Percentiles rank a stretch among this genome's conserved stretches.
Conservation (phyloP, 2,113 vertebrate genomes). For the Pelobates fuscus region DNA sequence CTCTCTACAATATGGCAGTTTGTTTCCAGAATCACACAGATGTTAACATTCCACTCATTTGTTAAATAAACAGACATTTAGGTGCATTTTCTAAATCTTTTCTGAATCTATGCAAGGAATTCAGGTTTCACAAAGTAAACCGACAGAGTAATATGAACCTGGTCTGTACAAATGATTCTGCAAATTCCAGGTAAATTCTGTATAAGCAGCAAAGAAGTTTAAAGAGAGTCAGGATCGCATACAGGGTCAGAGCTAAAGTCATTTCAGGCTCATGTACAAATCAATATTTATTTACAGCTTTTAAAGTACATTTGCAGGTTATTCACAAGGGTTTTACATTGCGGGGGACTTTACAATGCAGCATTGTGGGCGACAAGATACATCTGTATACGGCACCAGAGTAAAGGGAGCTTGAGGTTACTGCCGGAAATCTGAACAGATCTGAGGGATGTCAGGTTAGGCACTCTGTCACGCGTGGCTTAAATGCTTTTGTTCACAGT, state of each 20-base stretch:
- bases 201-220: neutral
- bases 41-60: no score
- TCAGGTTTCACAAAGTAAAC: no score
- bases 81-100: no score
- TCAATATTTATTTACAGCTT: conserved; percentile 94
- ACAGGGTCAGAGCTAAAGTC: neutral
- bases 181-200: conserved; percentile 1
- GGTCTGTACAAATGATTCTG: no score
- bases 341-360: conserved; percentile 78
- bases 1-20: no score
- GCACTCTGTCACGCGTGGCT: neutral
- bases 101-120: no score
- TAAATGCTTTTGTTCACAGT: neutral
- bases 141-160: no score
- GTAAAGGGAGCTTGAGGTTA: neutral
- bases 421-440: neutral
- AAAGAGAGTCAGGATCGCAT: neutral
- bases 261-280: conserved; percentile 78
- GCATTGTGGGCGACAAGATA: conserved; percentile 69
- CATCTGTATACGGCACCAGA: conserved; percentile 57
- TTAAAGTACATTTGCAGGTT: conserved; percentile 90
- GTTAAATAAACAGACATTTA: no score
- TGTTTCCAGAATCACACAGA: no score
- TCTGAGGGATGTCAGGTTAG: neutral
- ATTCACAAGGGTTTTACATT: conserved; percentile 89